Evolutionary conservation across 2,113 vertebrate species (phyloP).

Genomic region (Lates calcarifer): DNA sequence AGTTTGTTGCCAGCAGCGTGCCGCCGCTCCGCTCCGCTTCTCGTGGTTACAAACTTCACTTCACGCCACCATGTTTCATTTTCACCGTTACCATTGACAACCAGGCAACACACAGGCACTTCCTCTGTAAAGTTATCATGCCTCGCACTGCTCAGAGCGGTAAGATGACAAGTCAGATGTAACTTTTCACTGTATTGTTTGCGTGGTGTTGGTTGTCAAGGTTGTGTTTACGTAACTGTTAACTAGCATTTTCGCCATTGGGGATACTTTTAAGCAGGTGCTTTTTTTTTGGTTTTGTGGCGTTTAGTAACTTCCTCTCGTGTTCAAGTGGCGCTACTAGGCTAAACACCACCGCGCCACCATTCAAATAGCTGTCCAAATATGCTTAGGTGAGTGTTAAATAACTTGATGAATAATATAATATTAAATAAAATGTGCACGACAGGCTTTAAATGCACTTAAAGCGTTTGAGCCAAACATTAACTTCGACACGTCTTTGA

Average conservation of each 20-base stretch:
- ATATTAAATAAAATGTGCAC: too few relatives aligned
- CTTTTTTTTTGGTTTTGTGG: neutral
- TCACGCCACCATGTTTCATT: conserved; percentile 53
- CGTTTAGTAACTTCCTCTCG: conserved; percentile 38
- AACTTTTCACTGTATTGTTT: neutral
- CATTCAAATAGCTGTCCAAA: neutral
- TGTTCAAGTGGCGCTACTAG: neutral
- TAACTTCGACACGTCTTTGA: neutral
- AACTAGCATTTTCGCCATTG: neutral
- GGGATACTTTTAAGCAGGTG: neutral
- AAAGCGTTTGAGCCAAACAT: neutral
- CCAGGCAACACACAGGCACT: conserved; percentile 46
- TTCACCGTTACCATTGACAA: conserved; percentile 78
- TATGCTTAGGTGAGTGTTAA: neutral
- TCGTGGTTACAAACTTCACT: conserved; percentile 21
- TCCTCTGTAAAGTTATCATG: conserved; percentile 40
- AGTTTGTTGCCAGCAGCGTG: neutral
- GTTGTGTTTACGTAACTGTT: neutral
- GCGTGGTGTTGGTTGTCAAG: neutral
- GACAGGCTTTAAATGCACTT: too few relatives aligned
- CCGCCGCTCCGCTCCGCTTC: neutral
- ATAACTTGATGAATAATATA: too few relatives aligned
- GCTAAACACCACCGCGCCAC: neutral
- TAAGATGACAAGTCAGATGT: conserved; percentile 38
- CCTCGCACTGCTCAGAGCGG: conserved; percentile 13